phyloP scores from a whole-genome alignment of 2,797 vertebrate genomes.

The Karalla daura region DNA sequence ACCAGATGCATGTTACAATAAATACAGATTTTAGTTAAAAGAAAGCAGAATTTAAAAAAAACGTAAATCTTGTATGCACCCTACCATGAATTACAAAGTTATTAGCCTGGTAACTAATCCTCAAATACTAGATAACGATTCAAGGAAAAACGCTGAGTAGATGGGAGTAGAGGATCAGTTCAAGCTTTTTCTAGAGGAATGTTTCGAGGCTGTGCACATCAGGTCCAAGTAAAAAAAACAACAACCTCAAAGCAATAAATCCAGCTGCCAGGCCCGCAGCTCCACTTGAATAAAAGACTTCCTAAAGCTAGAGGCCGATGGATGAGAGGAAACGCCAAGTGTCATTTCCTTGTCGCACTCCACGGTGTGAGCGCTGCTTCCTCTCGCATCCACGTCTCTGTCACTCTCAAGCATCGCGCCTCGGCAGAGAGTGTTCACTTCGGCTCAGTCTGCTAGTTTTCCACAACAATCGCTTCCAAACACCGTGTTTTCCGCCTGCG shows the following conservation, averaged over 20 bases:
- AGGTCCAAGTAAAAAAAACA: background rate
- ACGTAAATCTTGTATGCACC: background rate
- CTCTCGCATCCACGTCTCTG: background rate
- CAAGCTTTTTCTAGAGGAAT: background rate
- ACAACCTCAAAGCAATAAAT: background rate
- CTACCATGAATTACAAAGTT: too few relatives aligned
- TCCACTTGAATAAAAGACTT: background rate
- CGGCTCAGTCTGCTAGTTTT: background rate
- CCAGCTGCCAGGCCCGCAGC: background rate
- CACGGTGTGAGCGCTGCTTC: background rate
- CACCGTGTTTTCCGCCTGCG: background rate
- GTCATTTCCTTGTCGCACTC: background rate
- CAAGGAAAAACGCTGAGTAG: background rate
- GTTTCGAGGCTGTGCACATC: background rate
- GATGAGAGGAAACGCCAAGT: background rate
- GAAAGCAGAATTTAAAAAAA: background rate
- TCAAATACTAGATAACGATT: background rate
- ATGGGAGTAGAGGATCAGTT: too few relatives aligned
- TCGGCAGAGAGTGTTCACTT: background rate
- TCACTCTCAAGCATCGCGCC: background rate
- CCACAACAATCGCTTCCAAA: background rate
- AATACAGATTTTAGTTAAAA: background rate
- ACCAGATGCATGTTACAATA: background rate
- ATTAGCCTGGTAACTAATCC: background rate
- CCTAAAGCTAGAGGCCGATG: background rate